Percentiles rank a stretch among this genome's conserved stretches.
Conservation (phyloP, 2,888 invertebrate genomes). For the Epinotia ramella region DNA sequence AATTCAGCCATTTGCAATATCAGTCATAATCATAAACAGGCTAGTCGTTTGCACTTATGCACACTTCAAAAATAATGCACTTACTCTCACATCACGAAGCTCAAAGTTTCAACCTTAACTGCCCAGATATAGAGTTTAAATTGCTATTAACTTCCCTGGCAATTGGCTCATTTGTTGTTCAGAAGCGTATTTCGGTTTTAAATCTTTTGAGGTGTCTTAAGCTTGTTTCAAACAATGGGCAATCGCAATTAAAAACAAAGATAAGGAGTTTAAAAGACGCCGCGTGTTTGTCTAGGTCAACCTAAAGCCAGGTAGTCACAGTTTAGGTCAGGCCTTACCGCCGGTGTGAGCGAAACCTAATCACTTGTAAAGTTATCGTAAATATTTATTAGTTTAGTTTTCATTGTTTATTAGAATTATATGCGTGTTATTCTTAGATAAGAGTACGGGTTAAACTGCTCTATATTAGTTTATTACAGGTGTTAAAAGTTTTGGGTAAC, state of each 20-base stretch:
- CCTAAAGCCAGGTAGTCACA: conserved; percentile 32
- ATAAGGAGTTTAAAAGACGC: conserved; percentile 45
- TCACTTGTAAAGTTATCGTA: conserved; percentile 10
- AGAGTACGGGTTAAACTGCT: conserved; percentile 8
- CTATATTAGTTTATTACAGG: conserved; percentile 13
- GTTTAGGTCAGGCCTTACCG: conserved; percentile 4
- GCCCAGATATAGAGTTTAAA: not conserved
- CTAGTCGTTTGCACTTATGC: conserved; percentile 10
- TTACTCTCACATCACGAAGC: not conserved
- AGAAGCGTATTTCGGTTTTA: conserved; percentile 36
- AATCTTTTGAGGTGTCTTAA: conserved; percentile 52
- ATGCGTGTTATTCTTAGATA: conserved; percentile 14
- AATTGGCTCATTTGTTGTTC: not conserved
- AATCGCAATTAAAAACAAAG: conserved; percentile 33
- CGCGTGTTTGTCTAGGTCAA: conserved; percentile 29
- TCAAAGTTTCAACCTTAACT: not conserved
- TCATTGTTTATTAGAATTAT: conserved; percentile 14
- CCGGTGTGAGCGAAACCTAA: conserved; percentile 12
- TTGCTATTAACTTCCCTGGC: not conserved
- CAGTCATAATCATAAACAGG: conserved; percentile 36
- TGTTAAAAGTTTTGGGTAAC: not conserved
- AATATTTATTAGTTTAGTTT: conserved; percentile 25
- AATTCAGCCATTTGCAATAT: conserved; percentile 33
- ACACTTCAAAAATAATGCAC: not conserved
- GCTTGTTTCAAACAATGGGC: conserved; percentile 53